phyloP scores from a whole-genome alignment of 2,797 vertebrate species.

The Florisuga fusca region DNA sequence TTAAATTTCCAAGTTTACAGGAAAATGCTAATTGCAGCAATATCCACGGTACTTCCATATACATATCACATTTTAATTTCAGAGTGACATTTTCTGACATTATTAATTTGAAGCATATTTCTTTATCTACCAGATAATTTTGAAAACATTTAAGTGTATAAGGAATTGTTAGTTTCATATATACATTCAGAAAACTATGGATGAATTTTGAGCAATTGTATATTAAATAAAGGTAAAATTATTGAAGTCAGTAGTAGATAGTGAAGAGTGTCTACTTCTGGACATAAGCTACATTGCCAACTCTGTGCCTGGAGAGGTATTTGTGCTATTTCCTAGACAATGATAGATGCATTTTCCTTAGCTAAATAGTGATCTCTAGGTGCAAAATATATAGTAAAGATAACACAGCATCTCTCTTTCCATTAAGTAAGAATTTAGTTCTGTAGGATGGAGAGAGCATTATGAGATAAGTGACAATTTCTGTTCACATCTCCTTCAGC shows the following conservation, averaged over 20 bases:
- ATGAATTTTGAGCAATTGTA: neutral
- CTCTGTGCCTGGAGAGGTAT: neutral
- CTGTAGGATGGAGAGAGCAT: neutral
- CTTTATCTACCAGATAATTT: neutral
- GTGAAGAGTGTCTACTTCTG: neutral
- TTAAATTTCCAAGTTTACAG: conserved; percentile 7
- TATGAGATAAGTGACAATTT: neutral
- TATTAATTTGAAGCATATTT: neutral
- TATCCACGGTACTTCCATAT: neutral
- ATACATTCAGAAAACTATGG: neutral
- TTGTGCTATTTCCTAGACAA: neutral
- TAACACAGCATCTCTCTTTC: neutral
- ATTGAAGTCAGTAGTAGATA: neutral
- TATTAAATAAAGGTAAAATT: neutral
- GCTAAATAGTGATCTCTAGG: neutral
- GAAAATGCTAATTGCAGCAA: conserved; percentile 30
- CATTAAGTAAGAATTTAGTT: neutral
- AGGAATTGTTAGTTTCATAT: neutral
- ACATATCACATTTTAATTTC: neutral
- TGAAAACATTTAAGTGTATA: neutral
- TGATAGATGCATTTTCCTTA: neutral
- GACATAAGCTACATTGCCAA: neutral
- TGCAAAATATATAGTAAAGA: neutral
- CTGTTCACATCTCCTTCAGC: too few species aligned
- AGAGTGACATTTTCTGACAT: neutral